Evolutionary conservation across 2,113 vertebrate species (phyloP).

Genomic region (Sebastes schlegelii): DNA sequence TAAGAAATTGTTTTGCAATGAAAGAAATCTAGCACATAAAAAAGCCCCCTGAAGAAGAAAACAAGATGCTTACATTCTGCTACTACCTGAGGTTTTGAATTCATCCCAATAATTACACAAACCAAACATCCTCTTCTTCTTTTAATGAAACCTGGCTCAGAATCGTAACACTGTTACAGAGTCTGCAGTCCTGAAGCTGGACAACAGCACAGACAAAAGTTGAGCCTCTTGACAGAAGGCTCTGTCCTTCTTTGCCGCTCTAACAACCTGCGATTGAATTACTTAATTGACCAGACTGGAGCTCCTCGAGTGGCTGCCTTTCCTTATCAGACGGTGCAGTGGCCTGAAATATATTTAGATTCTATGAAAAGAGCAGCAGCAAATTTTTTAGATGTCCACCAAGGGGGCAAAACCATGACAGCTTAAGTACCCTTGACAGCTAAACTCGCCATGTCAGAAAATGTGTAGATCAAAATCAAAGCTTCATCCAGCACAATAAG

Average conservation of each 20-base stretch:
- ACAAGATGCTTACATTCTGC: not conserved
- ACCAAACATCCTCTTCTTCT: not conserved
- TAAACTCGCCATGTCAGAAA: slow-evolving; percentile 31
- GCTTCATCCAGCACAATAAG: not conserved
- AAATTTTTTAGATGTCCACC: slow-evolving; percentile 39
- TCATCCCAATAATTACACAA: not conserved
- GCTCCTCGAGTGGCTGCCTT: slow-evolving; percentile 21
- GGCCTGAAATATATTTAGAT: slow-evolving; percentile 56
- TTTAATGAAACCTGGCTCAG: not conserved
- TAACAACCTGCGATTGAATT: slow-evolving; percentile 49
- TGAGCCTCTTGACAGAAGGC: slow-evolving; percentile 21
- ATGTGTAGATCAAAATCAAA: slow-evolving; percentile 49
- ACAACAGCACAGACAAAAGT: slow-evolving; percentile 29
- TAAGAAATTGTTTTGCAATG: not conserved
- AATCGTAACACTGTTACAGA: not conserved
- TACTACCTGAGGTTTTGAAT: not conserved
- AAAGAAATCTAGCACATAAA: not conserved
- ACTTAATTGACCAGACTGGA: slow-evolving; percentile 63
- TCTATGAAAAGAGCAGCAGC: slow-evolving; percentile 52
- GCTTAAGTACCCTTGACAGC: slow-evolving; percentile 56
- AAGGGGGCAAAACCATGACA: slow-evolving; percentile 11
- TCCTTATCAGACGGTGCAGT: slow-evolving; percentile 34
- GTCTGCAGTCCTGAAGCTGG: not conserved
- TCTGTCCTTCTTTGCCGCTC: slow-evolving; percentile 34
- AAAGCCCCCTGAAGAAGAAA: not conserved